Evolutionary conservation across 2,797 vertebrate genomes (phyloP), one percentile per base, ranked within the genome.

Genomic region (Chaetodon trifasciatus): DNA sequence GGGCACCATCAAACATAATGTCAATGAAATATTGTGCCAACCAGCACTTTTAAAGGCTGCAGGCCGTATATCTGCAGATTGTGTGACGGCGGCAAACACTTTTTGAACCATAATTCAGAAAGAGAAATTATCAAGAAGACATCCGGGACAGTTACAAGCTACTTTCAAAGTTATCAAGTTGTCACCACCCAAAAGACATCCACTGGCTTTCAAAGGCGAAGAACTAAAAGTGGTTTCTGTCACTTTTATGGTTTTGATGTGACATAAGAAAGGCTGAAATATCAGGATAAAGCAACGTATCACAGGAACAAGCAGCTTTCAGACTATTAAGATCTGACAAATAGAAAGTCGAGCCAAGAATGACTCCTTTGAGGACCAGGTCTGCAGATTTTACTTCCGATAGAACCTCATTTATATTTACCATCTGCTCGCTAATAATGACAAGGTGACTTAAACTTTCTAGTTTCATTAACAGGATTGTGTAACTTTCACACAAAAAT

Each of bases 141-240:
- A 69, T 55, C 74, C 53, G 32, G 55, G 83, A 81, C 76, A 73
- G 71, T 86, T 84, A 65, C 82, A 83, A 82, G 47, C 71, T 58
- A 50, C 64, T 65, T 76, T 72, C 24, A 44, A 9, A 60, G 60
- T 76, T 50, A 81, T 9, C 70, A 40, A 57, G 58, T 56, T 78
- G 78, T 86, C 69, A 50, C 3, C 55, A 72, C 79, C 57, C 40
- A 35, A 73, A 68, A 79, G 50, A 21, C 49, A 17, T 62, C 8
- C 15, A 1, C 57, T 11, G 76, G 63, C 47, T 70, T 78, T 78
- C 11, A 55, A 16, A 60, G 62, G 58, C 6, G 0, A 46, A 58
- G 21, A 77, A 15, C 13, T 78, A 16, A 74, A 64, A 68, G 63
- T 60, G 56, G 11, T 69, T 82, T 67, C 35, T 64, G 50, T 82